Evolutionary conservation across 2,113 vertebrate species (phyloP).

Genomic region (Pteronura brasiliensis): DNA sequence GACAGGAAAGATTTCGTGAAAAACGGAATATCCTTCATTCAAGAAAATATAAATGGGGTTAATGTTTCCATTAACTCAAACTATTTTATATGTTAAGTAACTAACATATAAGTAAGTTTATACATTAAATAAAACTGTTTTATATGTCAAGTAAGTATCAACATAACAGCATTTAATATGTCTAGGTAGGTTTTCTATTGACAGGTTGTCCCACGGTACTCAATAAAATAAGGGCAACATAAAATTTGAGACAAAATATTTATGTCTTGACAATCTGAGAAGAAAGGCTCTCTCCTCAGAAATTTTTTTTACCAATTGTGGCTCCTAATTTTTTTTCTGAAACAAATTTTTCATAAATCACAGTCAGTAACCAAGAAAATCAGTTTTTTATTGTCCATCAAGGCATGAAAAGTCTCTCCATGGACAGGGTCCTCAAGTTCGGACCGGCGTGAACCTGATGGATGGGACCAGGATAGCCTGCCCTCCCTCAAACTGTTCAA

Average conservation of each 20-base stretch:
- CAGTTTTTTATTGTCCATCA: background rate
- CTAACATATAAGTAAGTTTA: no score
- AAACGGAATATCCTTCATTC: background rate
- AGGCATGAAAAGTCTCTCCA: background rate
- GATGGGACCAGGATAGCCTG: no score
- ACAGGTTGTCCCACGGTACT: background rate
- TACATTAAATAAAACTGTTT: no score
- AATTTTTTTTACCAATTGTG: background rate
- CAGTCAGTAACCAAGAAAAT: background rate
- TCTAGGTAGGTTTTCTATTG: background rate
- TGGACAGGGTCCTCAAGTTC: background rate
- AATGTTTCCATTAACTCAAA: background rate
- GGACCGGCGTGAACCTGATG: accelerated
- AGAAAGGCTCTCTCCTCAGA: background rate
- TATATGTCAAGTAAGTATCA: no score
- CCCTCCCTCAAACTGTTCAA: background rate
- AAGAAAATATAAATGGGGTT: background rate
- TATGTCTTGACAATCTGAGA: background rate
- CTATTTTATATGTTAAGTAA: no score
- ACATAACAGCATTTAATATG: no score
- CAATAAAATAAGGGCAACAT: background rate
- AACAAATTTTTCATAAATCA: background rate
- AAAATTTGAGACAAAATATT: background rate
- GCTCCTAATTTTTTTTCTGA: background rate
- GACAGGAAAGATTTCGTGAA: background rate